phyloP scores from a whole-genome alignment of 30 jellyfish, hydroid and myxozoan genomes.

The Sanderia malayensis region DNA sequence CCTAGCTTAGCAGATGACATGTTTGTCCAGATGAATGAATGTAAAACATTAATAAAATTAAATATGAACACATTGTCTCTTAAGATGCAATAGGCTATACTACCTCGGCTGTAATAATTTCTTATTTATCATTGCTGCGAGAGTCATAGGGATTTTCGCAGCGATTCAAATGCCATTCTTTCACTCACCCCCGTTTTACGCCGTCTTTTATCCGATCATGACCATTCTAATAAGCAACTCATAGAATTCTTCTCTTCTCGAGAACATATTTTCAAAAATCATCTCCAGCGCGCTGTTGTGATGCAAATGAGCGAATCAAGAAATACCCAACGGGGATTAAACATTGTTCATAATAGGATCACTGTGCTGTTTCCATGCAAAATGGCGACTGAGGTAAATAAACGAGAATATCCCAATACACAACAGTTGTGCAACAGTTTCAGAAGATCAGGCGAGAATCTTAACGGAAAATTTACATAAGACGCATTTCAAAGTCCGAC shows the following conservation, averaged over 20 bases:
- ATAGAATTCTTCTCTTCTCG: neutral
- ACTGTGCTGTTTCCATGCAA: neutral
- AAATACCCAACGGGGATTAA: neutral
- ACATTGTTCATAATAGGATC: neutral
- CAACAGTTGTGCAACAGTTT: neutral
- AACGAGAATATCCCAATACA: neutral
- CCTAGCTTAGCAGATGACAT: too few species aligned
- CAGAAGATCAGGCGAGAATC: too few species aligned
- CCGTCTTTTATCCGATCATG: neutral
- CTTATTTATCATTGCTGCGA: too few species aligned
- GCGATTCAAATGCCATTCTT: too few species aligned
- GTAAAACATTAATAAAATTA: too few species aligned
- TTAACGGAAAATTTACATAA: too few species aligned
- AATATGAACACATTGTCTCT: too few species aligned
- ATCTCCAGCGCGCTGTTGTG: neutral
- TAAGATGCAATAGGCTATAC: too few species aligned
- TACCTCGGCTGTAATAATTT: too few species aligned
- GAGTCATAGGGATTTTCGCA: too few species aligned
- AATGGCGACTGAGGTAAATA: neutral
- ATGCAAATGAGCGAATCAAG: neutral
- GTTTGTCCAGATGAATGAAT: too few species aligned
- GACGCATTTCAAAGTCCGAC: too few species aligned
- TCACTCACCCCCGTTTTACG: neutral
- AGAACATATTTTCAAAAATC: neutral
- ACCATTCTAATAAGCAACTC: neutral